Base-by-base conservation (phyloP, 2,797 vertebrate species). In the Onychomys arenicola region DNA sequence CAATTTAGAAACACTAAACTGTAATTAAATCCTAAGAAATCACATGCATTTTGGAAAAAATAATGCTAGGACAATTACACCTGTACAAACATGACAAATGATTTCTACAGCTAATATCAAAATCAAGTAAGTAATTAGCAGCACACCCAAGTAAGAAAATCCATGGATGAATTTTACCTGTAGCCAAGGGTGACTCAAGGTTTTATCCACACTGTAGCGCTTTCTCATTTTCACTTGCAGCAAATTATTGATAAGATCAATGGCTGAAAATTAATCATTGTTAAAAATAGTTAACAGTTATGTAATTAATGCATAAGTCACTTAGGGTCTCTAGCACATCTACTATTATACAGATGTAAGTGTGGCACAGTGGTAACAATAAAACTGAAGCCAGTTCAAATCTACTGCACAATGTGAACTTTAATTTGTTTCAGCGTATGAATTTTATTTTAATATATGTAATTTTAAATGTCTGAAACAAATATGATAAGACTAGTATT, bases 161-260 rank as follows among this genome's bases (percentile, higher is more conserved):
- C 29, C 83, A n/a, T 19, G 13, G 86, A 37, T 82, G 9, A 34
- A 98, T 98, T 98, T 98, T 98, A 99, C 99, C 99, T 99, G 99
- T 96, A 99, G 98, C 99, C 99, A 99, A 0, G 99, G 99, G 96
- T 99, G 99, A 98, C 99, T 99, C 98, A 99, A 99, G 0, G 99
- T 99, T 98, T 99, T 99, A 98, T 99, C 99, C 94, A 99, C 99
- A 32, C 99, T 99, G 98, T 99, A 99, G 77, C 99, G 99, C 97
- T 99, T 99, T 98, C 99, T 99, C 99, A 99, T 99, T 99, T 99
- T 99, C 89, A 99, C 99, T 98, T 99, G 99, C 98, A 99, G 99
- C 97, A 99, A 99, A 98, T 99, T 99, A 98, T 99, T 99, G 98
- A 99, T 99, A 98, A 99, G 99, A 98, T 99, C 99, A 95, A 99